phyloP scores from a whole-genome alignment of 2,113 vertebrate genomes.

The Cheirogaleus medius region DNA sequence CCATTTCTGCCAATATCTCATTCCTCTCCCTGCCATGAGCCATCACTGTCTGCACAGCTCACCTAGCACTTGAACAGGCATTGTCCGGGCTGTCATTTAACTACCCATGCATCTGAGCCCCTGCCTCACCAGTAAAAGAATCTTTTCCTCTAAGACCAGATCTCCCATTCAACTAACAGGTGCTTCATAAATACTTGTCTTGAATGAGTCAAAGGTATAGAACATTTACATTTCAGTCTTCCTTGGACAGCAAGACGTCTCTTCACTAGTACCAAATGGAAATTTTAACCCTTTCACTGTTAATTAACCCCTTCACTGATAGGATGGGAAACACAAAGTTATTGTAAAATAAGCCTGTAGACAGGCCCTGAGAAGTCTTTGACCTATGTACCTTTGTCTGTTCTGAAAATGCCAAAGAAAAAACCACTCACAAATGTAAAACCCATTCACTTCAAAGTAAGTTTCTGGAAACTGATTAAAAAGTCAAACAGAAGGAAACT shows the following conservation, averaged over 20 bases:
- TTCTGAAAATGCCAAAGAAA: neutral
- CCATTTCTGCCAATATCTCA: neutral
- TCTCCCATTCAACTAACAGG: neutral
- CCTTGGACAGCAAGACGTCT: neutral
- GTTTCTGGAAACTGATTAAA: neutral
- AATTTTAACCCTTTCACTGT: neutral
- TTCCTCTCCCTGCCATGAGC: neutral
- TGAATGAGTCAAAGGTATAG: neutral
- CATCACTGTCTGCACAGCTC: neutral
- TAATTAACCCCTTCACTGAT: neutral
- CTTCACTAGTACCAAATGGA: neutral
- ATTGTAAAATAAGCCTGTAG: neutral
- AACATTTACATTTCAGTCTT: neutral
- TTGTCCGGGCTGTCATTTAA: neutral
- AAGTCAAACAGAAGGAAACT: conserved; percentile 29
- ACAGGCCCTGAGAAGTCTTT: neutral
- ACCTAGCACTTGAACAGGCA: too few relatives aligned
- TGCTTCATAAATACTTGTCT: neutral
- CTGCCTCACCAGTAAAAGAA: neutral
- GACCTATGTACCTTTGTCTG: neutral
- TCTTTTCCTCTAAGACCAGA: neutral
- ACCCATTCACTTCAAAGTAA: neutral
- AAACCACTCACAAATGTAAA: neutral
- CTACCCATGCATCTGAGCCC: neutral
- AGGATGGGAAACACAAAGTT: neutral